Percentiles rank a stretch among this genome's conserved stretches.
Conservation (phyloP, 1,140 invertebrate species). For the Pseudomyrmex dendroicus region DNA sequence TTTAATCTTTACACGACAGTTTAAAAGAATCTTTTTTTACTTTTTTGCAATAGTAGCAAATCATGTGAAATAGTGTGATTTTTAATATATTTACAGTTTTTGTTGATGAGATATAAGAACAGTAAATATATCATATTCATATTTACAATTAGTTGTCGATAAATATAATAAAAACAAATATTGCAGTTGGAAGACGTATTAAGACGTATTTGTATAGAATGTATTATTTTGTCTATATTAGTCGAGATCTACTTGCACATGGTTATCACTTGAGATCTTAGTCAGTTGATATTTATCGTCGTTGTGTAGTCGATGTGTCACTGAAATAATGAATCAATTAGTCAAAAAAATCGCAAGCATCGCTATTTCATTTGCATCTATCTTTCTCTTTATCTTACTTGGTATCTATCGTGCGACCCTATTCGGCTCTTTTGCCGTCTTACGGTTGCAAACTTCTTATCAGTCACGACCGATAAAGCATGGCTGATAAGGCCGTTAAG, state of each 20-base stretch:
- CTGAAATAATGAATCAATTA: constrained; percentile 5
- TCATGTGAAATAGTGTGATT: too few species aligned
- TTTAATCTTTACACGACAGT: too few species aligned
- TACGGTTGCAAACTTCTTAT: constrained; percentile 73
- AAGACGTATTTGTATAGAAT: too few species aligned
- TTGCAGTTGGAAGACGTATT: too few species aligned
- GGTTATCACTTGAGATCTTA: constrained; percentile 4
- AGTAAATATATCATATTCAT: too few species aligned
- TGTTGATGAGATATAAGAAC: too few species aligned
- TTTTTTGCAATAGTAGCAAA: too few species aligned
- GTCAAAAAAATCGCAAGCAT: neutral
- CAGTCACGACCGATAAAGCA: constrained; percentile 74
- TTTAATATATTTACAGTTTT: too few species aligned
- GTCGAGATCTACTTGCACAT: neutral
- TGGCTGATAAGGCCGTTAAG: constrained; percentile 74
- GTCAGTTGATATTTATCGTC: neutral
- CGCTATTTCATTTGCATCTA: neutral
- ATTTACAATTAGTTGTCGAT: too few species aligned
- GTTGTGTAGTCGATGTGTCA: neutral
- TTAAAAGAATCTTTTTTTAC: too few species aligned
- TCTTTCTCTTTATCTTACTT: constrained; percentile 22
- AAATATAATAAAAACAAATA: too few species aligned
- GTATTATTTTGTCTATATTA: constrained; percentile 13
- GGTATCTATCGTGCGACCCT: constrained; percentile 7
- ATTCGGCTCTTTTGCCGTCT: constrained; percentile 6